phyloP scores from a whole-genome alignment of 2,797 vertebrate genomes.

The Smutsia temminckii region DNA sequence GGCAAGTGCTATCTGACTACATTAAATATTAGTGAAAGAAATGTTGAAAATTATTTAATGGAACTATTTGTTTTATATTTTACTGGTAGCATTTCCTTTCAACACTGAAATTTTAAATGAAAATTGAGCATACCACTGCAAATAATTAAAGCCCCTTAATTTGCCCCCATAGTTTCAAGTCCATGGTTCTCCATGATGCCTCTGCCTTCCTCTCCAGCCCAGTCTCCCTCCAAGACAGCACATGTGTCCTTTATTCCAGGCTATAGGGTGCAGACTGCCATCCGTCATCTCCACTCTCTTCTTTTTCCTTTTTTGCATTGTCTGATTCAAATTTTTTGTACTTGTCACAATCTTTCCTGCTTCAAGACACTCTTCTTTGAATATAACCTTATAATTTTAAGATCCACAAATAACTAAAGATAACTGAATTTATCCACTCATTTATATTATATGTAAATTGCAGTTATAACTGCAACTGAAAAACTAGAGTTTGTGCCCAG shows the following conservation, averaged over 20 bases:
- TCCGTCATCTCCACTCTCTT: neutral
- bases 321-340: neutral
- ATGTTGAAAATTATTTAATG: conserved; percentile 12
- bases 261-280: neutral
- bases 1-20: neutral
- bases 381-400: neutral
- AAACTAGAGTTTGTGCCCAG: neutral
- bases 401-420: neutral
- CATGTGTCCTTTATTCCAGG: neutral
- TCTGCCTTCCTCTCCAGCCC: neutral
- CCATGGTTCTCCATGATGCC: neutral
- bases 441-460: neutral
- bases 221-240: neutral
- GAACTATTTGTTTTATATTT: neutral
- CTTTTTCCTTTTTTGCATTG: neutral
- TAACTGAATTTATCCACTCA: neutral
- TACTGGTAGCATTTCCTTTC: conserved; percentile 1
- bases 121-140: neutral
- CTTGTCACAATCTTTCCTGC: neutral
- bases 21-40: neutral
- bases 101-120: neutral
- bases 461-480: neutral
- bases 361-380: neutral
- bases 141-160: neutral
- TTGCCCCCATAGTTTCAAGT: neutral